These are phyloP conservation scores for Helicorthomorpha holstii DNA, from an alignment of 1,140 invertebrate genomes.

Conservation along the genomic window DNA sequence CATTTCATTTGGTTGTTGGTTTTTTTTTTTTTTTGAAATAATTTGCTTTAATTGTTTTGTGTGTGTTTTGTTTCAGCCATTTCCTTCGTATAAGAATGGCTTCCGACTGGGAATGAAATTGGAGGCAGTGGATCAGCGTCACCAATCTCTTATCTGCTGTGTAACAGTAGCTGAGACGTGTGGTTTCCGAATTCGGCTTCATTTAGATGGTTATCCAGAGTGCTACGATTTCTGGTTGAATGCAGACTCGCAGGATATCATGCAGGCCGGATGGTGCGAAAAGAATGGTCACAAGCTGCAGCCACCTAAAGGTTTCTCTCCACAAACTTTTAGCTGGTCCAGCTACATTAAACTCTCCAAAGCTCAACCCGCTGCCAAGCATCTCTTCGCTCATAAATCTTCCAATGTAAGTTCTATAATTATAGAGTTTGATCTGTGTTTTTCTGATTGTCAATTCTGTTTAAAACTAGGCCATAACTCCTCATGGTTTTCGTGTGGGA, in stretches of 20 bases:
- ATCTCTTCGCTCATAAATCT: constrained; percentile 47
- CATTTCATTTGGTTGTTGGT: too few species aligned
- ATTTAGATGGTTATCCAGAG: constrained; percentile 82
- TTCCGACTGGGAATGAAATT: constrained; percentile 75
- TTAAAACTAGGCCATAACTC: constrained; percentile 39
- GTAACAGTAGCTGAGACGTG: constrained; percentile 65
- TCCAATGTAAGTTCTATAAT: constrained; percentile 32
- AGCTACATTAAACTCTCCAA: constrained; percentile 60
- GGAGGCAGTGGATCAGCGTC: constrained; percentile 82
- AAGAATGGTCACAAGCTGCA: constrained; percentile 52
- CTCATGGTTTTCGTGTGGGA: constrained; percentile 60
- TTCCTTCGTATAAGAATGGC: constrained; percentile 47
- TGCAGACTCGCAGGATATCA: constrained; percentile 74
- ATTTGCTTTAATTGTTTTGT: not conserved
- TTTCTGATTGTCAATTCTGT: constrained; percentile 11
- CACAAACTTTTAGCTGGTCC: constrained; percentile 57
- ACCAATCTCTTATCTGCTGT: constrained; percentile 75
- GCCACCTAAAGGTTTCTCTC: constrained; percentile 41
- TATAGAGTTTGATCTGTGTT: not conserved
- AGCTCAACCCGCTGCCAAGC: constrained; percentile 55
- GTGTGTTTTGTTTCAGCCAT: constrained; percentile 28
- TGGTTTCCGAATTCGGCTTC: constrained; percentile 52
- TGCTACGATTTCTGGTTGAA: constrained; percentile 90
- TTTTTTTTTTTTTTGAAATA: not conserved
- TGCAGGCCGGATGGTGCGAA: constrained; percentile 84